Base-by-base conservation (phyloP, 2,888 invertebrate genomes). In the Atrina japonica region DNA sequence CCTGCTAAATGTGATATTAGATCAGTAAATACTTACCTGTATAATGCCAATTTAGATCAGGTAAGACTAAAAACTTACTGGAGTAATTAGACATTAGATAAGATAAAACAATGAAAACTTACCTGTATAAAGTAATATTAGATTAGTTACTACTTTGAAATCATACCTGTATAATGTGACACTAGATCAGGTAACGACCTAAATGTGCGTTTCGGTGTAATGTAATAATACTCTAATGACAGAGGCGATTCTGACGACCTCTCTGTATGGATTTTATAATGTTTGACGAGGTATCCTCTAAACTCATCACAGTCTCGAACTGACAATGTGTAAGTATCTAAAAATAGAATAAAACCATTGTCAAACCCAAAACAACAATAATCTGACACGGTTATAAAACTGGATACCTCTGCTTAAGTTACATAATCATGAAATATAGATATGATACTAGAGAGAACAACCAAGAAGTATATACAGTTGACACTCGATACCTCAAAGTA, bases 131-230 rank as follows among this genome's bases (percentile, higher is more conserved):
- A 43, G 18, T 43, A 3, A n/a, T n/a, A 18, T 43, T 18, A n/a
- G 0, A 43, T 9, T 6, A 27, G 2, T 18, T n/a, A 16, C 9
- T 16, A 25, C 0, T n/a, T 30, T 29, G 5, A 29, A 27, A 3
- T 58, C 80, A 67, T 64, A 87, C 87, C 85, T 78, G 81, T 76
- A 71, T 87, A 87, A 73, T 87, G 86, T 45, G 70, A 78, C 23
- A 87, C 87, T 7, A 87, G 76, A 14, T 87, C 87, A 16, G 72
- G 67, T 49, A 87, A 74, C 2, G 96, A 95, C 56, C 95, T 94
- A 92, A 99, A 99, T 25, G 96, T 96, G 91, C 97, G 96, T 91
- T 97, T 96, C 70, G 97, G 97, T 66, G 98, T 98, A 85, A 99
- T 99, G 90, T 96, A 99, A 90, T 95, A 98, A 65, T 65, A 78